Conservation (phyloP, 2,113 vertebrate genomes). For the Rhinoderma darwinii region DNA sequence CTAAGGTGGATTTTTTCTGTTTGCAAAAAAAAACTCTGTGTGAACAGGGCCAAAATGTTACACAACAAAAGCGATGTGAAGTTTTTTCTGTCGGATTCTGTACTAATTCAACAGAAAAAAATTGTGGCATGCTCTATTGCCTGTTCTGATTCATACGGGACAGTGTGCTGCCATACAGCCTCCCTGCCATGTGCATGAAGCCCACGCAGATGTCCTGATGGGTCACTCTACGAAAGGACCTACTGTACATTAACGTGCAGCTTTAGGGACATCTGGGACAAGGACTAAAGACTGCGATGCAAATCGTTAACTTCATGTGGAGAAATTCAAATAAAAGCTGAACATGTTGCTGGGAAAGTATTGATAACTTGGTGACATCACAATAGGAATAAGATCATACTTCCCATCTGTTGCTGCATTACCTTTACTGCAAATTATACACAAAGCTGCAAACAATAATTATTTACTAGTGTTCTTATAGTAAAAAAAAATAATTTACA, state of each 20-base stretch:
- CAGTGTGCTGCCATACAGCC: no score
- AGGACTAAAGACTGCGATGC: background rate
- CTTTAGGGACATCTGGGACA: background rate
- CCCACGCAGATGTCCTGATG: no score
- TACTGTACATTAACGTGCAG: background rate
- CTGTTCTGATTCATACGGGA: no score
- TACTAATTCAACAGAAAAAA: no score
- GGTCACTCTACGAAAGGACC: no score
- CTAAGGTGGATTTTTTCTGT: no score
- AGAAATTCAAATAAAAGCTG: background rate
- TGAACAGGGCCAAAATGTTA: no score
- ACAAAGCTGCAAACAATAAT: background rate
- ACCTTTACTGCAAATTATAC: background rate
- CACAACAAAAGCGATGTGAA: no score
- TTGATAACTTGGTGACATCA: conserved; percentile 16
- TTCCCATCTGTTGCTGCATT: conserved; percentile 5
- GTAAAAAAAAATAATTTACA: background rate
- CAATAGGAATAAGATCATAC: conserved; percentile 10
- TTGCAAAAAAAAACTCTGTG: no score
- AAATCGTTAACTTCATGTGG: background rate
- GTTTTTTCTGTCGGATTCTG: no score
- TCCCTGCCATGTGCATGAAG: no score
- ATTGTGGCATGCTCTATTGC: no score
- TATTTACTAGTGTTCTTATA: background rate
- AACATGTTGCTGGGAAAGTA: conserved; percentile 17